Evolutionary conservation across 2,797 vertebrate genomes (phyloP), one percentile per base, ranked within the genome.

Genomic region (Phrynocephalus guinanensis): DNA sequence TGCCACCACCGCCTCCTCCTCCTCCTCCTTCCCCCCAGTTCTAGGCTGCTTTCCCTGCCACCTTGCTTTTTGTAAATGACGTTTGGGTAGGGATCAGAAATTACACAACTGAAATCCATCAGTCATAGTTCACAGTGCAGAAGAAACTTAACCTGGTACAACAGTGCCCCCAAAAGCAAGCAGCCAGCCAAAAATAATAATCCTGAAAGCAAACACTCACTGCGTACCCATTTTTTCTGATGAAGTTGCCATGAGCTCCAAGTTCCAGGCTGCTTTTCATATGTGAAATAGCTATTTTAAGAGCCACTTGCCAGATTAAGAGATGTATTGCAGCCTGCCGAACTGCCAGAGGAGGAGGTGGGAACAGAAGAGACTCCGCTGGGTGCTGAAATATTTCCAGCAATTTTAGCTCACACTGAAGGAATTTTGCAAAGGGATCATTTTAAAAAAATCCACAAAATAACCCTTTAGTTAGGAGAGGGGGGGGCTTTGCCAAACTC

Each of bases 121-220:
- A 89, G 1, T 88, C 5, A 77, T 76, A 3, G 4, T 0, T 76
- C 0, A 0, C 0, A 1, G 0, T 2, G 20, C 5, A 73, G 33
- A 50, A 38, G 60, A 67, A 24, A 22, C 8, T 0, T 87, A 96
- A 87, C 79, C 95, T 95, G 92, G 94, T 96, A 91, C 97, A 97
- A 97, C 95, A 97, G 96, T 93, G 96, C 97, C 96, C 95, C 96
- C 96, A 89, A 95, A 95, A 96, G 97, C 87, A 92, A 95, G 88
- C 48, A 44, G 85, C 38, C 90, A 73, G 50, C 11, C 93, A 11
- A 86, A 44, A 44, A 44, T n/a, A 44, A 44, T 44, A 44, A 63
- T 3, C n/a, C 0, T 88, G 68, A 68, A 81, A 92, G 84, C 60
- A 0, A 16, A 87, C 72, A 56, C 56, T 0, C 72, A 56, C 56